These are phyloP conservation scores for Lepilemur ruficaudatus DNA, from an alignment of 2,797 vertebrate genomes.

Conservation along the genomic window DNA sequence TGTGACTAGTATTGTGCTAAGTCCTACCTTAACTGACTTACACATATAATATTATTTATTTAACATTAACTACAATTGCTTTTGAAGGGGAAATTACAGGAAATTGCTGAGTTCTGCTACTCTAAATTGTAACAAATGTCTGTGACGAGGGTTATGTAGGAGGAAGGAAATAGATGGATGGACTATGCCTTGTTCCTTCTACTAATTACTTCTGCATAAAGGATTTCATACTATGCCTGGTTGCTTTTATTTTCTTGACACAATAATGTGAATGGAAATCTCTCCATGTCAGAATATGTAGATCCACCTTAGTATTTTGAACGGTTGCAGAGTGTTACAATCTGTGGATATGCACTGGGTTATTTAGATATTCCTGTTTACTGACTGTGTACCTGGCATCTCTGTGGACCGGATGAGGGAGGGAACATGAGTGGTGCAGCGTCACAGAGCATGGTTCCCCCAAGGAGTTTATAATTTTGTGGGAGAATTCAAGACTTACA, in stretches of 20 bases:
- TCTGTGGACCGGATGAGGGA: background rate
- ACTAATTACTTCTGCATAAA: background rate
- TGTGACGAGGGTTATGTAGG: background rate
- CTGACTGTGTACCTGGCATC: background rate
- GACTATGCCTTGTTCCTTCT: background rate
- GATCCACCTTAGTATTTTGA: background rate
- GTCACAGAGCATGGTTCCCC: background rate
- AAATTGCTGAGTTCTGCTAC: background rate
- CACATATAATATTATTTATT: background rate
- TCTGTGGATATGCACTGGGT: background rate
- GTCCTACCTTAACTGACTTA: background rate
- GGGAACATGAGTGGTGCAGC: background rate
- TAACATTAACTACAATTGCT: background rate
- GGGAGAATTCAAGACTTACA: background rate
- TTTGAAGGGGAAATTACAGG: constrained; percentile 30
- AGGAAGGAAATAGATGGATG: background rate
- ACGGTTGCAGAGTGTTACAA: background rate
- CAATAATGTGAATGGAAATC: background rate
- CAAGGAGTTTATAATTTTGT: background rate
- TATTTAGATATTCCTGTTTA: background rate
- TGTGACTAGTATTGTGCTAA: background rate
- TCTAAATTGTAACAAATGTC: background rate
- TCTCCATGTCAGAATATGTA: background rate
- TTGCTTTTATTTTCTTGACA: background rate
- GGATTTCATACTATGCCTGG: background rate